Evolutionary conservation across 2,888 invertebrate genomes (phyloP).

Genomic region (Chloromyia formosa): DNA sequence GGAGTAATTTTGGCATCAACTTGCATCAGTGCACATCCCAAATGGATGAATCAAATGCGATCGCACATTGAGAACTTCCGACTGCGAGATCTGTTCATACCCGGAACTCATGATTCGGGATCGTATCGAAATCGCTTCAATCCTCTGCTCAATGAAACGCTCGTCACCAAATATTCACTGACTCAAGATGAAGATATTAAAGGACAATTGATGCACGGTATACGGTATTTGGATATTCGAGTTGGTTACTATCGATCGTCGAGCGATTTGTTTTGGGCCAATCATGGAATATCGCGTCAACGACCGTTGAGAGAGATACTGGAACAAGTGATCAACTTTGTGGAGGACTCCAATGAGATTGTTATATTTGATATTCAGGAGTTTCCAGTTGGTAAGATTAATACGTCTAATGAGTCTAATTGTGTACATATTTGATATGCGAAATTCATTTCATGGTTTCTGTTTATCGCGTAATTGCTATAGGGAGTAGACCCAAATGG

Average conservation of each 20-base stretch:
- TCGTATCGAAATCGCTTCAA: slow-evolving; percentile 65
- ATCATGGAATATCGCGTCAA: slow-evolving; percentile 67
- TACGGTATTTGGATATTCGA: slow-evolving; percentile 70
- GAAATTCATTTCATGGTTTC: too few relatives aligned
- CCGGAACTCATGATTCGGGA: slow-evolving; percentile 77
- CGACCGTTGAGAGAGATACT: slow-evolving; percentile 65
- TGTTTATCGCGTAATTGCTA: too few relatives aligned
- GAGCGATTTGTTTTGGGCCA: slow-evolving; percentile 65
- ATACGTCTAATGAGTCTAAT: too few relatives aligned
- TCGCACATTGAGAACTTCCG: slow-evolving; percentile 63
- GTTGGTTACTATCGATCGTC: slow-evolving; percentile 66
- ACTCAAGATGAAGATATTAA: slow-evolving; percentile 69
- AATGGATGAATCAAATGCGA: slow-evolving; percentile 69
- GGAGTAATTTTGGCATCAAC: slow-evolving; percentile 60
- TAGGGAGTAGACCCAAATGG: too few relatives aligned
- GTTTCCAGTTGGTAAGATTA: slow-evolving; percentile 68
- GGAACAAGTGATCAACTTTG: slow-evolving; percentile 67
- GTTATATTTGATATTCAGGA: slow-evolving; percentile 70
- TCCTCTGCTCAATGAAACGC: slow-evolving; percentile 59
- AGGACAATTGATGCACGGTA: slow-evolving; percentile 70
- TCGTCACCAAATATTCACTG: slow-evolving; percentile 66
- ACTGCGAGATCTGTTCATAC: slow-evolving; percentile 70
- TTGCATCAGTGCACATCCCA: slow-evolving; percentile 67
- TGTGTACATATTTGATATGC: too few relatives aligned
- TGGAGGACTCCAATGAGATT: slow-evolving; percentile 69